A percentile compares a stretch with the other conserved stretches of the same genome.
These are phyloP conservation scores for Apantesis nais DNA, from an alignment of 2,888 invertebrate genomes.

Conservation along the genomic window DNA sequence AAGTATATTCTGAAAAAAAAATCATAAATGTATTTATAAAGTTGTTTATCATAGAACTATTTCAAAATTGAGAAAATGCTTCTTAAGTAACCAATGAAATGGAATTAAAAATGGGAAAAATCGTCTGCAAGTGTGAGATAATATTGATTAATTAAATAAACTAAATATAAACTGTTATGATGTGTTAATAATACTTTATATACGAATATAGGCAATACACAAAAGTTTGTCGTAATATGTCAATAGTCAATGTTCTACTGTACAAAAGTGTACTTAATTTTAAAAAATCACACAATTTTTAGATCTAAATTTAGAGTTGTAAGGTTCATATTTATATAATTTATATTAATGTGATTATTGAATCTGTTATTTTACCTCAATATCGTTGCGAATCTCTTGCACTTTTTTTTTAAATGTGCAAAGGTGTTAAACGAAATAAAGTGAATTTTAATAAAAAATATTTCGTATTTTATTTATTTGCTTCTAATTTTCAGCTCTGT, in stretches of 20 bases:
- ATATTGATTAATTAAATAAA: too few relatives aligned
- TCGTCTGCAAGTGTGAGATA: background rate
- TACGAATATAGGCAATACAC: background rate
- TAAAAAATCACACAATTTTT: constrained; percentile 37
- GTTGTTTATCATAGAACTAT: background rate
- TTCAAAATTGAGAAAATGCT: background rate
- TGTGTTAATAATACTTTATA: background rate
- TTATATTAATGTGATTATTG: constrained; percentile 52
- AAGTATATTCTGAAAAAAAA: background rate
- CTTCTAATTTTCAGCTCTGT: background rate
- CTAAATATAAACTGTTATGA: background rate
- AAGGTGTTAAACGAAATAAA: constrained; percentile 52
- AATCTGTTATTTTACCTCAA: constrained; percentile 53
- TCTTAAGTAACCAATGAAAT: background rate
- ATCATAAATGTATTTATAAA: background rate
- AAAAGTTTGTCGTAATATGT: background rate
- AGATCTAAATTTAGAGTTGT: constrained; percentile 29
- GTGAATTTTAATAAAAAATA: constrained; percentile 43
- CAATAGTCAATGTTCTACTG: constrained; percentile 12
- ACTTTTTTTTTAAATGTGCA: constrained; percentile 67
- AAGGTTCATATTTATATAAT: constrained; percentile 44
- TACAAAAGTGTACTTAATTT: constrained; percentile 58
- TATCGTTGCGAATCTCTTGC: constrained; percentile 64
- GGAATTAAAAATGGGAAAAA: background rate
- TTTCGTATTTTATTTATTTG: constrained; percentile 10